These are phyloP conservation scores for Myodes glareolus DNA, from an alignment of 2,113 vertebrate genomes.

Conservation along the genomic window DNA sequence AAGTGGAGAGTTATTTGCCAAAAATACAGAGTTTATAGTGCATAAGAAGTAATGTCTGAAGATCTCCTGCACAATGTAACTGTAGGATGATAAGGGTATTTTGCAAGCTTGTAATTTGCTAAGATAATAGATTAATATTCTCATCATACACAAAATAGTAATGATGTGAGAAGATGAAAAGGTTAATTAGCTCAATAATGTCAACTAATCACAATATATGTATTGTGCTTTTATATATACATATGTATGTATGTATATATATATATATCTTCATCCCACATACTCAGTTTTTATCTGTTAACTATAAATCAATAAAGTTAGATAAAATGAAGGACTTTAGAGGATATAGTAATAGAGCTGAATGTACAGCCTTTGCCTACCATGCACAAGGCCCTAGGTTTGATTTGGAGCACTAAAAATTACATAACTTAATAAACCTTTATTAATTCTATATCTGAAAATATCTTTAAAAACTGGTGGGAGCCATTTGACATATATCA, in stretches of 20 bases:
- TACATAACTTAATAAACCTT: neutral
- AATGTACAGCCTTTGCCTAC: neutral
- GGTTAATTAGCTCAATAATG: neutral
- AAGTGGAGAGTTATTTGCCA: neutral
- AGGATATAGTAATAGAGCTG: neutral
- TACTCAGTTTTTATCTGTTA: neutral
- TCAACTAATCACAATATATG: neutral
- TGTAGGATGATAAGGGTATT: neutral
- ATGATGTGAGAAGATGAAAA: neutral
- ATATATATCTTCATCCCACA: neutral
- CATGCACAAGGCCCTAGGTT: neutral
- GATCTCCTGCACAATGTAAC: neutral
- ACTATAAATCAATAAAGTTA: neutral
- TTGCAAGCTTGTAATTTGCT: neutral
- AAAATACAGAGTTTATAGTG: neutral
- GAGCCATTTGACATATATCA: neutral
- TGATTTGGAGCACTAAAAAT: neutral
- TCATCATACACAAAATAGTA: neutral
- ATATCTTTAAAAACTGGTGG: neutral
- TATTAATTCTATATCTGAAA: neutral
- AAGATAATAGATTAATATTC: neutral
- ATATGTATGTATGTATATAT: too few species aligned
- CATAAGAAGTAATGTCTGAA: constrained; percentile 7
- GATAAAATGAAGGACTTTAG: neutral
- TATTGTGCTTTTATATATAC: neutral